Evolutionary conservation across 2,888 invertebrate species (phyloP).

Genomic region (Drosophila fulvimacula): DNA sequence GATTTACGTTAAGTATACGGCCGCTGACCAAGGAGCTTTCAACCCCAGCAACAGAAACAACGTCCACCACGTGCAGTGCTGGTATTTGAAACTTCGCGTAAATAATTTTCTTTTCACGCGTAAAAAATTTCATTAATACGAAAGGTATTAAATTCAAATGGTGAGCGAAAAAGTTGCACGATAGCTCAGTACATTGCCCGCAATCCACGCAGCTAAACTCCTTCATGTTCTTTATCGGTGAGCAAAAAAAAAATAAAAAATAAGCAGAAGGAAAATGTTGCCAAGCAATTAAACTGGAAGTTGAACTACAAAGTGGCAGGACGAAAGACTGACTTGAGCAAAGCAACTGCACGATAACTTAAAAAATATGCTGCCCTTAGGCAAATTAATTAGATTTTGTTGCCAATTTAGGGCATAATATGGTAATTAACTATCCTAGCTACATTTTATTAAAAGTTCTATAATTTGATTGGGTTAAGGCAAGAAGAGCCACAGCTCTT

Average conservation of each 20-base stretch:
- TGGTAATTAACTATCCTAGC: neutral
- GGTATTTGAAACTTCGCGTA: slow-evolving; percentile 40
- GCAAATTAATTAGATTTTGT: slow-evolving; percentile 31
- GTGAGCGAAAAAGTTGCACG: slow-evolving; percentile 19
- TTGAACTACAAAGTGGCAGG: slow-evolving; percentile 27
- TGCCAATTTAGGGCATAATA: neutral
- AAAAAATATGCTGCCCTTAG: slow-evolving; percentile 20
- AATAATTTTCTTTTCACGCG: slow-evolving; percentile 58
- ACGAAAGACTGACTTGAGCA: slow-evolving; percentile 16
- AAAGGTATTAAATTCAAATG: slow-evolving; percentile 58
- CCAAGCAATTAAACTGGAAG: slow-evolving; percentile 46
- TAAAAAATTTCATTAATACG: slow-evolving; percentile 65
- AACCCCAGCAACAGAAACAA: slow-evolving; percentile 12
- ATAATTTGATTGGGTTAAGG: neutral
- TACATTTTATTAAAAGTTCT: neutral
- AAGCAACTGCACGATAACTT: slow-evolving; percentile 23
- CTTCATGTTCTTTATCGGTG: slow-evolving; percentile 28
- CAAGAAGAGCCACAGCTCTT: neutral
- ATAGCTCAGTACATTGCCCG: slow-evolving; percentile 6
- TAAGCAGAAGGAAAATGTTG: slow-evolving; percentile 20
- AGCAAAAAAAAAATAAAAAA: slow-evolving; percentile 4
- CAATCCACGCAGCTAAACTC: slow-evolving; percentile 17
- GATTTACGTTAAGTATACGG: slow-evolving; percentile 56
- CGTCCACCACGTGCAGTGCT: slow-evolving; percentile 19
- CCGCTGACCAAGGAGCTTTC: slow-evolving; percentile 18